These are phyloP conservation scores for Melanotaenia boesemani DNA, from an alignment of 2,797 vertebrate species.

Conservation along the genomic window DNA sequence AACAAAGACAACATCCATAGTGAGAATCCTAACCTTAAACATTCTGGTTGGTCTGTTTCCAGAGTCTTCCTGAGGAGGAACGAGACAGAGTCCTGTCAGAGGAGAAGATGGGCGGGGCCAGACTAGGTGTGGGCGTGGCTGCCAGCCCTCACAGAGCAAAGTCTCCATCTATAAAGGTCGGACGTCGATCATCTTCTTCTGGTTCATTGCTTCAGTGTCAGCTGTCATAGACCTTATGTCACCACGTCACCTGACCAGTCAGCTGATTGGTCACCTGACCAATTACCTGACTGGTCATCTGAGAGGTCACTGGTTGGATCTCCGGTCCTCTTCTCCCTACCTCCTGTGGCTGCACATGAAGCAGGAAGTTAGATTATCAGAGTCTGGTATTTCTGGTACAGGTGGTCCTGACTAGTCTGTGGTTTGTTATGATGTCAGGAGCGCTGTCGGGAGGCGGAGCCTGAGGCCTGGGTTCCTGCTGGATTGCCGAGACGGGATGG, in stretches of 20 bases:
- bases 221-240: not conserved
- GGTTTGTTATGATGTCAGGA: constrained; percentile 46
- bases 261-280: not conserved
- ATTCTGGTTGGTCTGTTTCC: not conserved
- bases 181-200: not conserved
- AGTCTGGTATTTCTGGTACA: no score
- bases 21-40: no score
- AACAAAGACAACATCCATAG: no score
- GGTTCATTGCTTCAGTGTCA: not conserved
- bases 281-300: no score
- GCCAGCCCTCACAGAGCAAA: constrained; percentile 77
- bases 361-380: no score
- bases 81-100: constrained; percentile 81
- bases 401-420: not conserved
- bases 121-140: constrained; percentile 51
- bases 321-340: no score
- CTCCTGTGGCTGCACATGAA: no score
- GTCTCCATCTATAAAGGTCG: constrained; percentile 77
- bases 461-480: constrained; percentile 69
- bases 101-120: constrained; percentile 82
- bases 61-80: constrained; percentile 86
- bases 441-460: constrained; percentile 69
- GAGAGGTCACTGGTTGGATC: no score
- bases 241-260: not conserved
- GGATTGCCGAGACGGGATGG: constrained; percentile 60